Evolutionary conservation across 2,113 vertebrate genomes (phyloP).

Genomic region (Hippopotamus amphibius): DNA sequence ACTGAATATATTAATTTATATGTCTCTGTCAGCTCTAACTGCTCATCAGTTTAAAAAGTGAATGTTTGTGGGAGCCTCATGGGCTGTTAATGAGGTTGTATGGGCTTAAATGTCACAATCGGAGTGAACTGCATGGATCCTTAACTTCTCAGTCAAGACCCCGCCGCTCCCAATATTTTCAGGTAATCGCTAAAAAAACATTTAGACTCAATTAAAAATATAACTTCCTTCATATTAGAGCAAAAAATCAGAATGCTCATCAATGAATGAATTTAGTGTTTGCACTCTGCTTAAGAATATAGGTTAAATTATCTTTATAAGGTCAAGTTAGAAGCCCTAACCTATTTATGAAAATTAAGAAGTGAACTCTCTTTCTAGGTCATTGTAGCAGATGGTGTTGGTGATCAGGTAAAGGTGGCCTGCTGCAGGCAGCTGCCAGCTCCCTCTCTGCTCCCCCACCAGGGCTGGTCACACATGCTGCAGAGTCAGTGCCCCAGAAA

Average conservation of each 20-base stretch:
- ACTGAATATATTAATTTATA: conserved; percentile 36
- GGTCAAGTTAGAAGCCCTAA: conserved; percentile 21
- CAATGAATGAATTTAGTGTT: conserved; percentile 38
- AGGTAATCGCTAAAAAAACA: conserved; percentile 37
- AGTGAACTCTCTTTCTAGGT: conserved; percentile 22
- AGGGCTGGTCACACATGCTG: not conserved
- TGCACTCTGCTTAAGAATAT: not conserved
- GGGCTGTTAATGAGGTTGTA: conserved; percentile 43
- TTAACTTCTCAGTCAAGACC: conserved; percentile 19
- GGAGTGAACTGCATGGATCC: not conserved
- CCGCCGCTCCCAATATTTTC: conserved; percentile 32
- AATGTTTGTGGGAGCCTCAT: conserved; percentile 3
- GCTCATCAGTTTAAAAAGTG: conserved; percentile 9
- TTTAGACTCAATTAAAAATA: conserved; percentile 47
- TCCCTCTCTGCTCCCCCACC: not conserved
- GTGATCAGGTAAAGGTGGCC: not conserved
- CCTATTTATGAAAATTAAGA: conserved; percentile 62
- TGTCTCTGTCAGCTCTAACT: conserved; percentile 62
- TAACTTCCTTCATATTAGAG: conserved; percentile 36
- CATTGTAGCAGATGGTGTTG: not conserved
- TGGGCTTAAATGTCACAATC: conserved; percentile 26
- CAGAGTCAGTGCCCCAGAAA: not conserved
- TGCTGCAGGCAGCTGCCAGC: not conserved
- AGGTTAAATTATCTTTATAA: conserved; percentile 33
- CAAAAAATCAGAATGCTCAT: conserved; percentile 13